Evolutionary conservation across 2,113 vertebrate species (phyloP).

Genomic region (Scophthalmus maximus): DNA sequence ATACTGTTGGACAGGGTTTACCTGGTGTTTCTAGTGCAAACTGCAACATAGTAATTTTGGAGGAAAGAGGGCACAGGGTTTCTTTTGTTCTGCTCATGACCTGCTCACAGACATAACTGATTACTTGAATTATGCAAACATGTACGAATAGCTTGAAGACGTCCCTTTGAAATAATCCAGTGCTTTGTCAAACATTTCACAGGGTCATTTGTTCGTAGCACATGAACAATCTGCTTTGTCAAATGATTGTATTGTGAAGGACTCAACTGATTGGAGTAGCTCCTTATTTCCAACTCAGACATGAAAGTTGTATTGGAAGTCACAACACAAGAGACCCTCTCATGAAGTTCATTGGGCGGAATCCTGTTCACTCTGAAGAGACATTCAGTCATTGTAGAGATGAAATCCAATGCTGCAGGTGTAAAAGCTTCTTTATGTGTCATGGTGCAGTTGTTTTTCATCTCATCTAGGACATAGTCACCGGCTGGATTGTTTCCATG

Average conservation of each 20-base stretch:
- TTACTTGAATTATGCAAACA: background rate
- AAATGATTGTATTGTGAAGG: constrained; percentile 19
- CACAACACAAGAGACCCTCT: constrained; percentile 24
- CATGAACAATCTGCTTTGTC: background rate
- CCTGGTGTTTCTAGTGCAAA: constrained; percentile 2
- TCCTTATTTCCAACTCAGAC: constrained; percentile 14
- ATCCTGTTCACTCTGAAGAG: constrained; percentile 16
- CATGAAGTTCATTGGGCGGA: constrained; percentile 28
- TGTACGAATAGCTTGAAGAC: no score
- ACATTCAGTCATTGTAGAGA: constrained; percentile 19
- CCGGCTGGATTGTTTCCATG: constrained; percentile 40
- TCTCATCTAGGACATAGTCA: constrained; percentile 51
- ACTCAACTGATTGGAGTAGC: constrained; percentile 8
- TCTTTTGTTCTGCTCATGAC: background rate
- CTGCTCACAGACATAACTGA: background rate
- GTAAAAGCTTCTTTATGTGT: constrained; percentile 18
- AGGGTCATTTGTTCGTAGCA: background rate
- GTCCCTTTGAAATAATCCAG: background rate
- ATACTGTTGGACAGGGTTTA: constrained; percentile 34
- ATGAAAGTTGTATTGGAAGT: background rate
- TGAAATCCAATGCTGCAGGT: constrained; percentile 33
- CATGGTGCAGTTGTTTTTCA: constrained; percentile 44
- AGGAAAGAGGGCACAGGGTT: background rate
- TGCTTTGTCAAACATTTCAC: constrained; percentile 1
- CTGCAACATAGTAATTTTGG: background rate